Conservation (phyloP, 2,113 vertebrate genomes). For the Bufo bufo region DNA sequence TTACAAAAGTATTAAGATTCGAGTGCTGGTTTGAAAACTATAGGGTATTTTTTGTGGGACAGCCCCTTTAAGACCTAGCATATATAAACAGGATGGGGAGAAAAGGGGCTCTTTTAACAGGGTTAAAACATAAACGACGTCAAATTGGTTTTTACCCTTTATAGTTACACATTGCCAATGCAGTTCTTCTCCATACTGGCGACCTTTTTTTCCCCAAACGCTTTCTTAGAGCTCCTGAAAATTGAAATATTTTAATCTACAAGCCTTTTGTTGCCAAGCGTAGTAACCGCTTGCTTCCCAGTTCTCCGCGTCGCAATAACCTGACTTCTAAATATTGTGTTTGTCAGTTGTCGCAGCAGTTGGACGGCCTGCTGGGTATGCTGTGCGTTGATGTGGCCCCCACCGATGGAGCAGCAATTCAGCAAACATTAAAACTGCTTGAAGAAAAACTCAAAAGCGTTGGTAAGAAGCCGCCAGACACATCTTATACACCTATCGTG, state of each 20-base stretch:
- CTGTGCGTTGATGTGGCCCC: constrained; percentile 96
- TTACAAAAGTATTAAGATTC: too few species aligned
- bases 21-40: too few species aligned
- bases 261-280: constrained; percentile 18
- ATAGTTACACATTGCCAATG: background rate
- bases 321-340: constrained; percentile 56
- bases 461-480: constrained; percentile 73
- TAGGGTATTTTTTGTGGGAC: too few species aligned
- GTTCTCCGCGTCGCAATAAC: background rate
- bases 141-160: background rate
- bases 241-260: background rate
- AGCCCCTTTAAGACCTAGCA: too few species aligned
- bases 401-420: constrained; percentile 93
- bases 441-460: constrained; percentile 98
- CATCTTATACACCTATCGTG: too few species aligned
- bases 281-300: background rate
- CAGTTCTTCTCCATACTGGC: background rate
- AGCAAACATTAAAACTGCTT: constrained; percentile 95
- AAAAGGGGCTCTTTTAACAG: background rate
- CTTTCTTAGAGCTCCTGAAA: background rate
- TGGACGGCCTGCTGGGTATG: constrained; percentile 96
- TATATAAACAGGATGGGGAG: background rate
- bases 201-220: background rate
- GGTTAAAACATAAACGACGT: background rate
- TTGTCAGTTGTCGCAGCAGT: constrained; percentile 90